Conservation (phyloP, 2,113 vertebrate species). For the Eublepharis macularius region DNA sequence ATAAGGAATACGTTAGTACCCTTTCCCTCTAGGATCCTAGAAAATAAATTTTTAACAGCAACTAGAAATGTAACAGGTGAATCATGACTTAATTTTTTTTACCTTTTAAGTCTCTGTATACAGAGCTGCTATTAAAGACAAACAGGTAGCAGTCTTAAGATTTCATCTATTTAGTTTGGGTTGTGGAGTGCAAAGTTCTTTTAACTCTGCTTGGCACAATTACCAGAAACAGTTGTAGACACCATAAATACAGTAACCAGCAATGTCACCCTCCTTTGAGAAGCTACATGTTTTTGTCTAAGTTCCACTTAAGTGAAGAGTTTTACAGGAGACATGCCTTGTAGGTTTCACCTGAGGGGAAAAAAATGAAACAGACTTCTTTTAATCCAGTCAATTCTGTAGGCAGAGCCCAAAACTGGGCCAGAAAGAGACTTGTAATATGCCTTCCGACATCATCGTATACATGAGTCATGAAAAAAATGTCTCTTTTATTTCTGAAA, state of each 20-base stretch:
- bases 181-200: background rate
- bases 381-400: background rate
- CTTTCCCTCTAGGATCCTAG: too few relatives aligned
- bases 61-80: background rate
- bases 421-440: background rate
- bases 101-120: background rate
- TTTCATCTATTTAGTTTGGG: accelerated
- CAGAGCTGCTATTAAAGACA: background rate
- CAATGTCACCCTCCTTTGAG: background rate
- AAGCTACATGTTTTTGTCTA: background rate
- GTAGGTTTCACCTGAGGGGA: background rate
- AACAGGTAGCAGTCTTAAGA: accelerated
- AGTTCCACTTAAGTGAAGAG: background rate
- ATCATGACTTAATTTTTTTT: background rate
- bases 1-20: background rate
- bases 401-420: background rate
- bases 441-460: background rate
- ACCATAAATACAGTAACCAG: too few relatives aligned
- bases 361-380: accelerated
- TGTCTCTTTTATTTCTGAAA: too few relatives aligned
- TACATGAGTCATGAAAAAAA: too few relatives aligned
- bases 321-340: background rate
- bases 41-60: too few relatives aligned
- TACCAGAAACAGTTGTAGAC: too few relatives aligned
- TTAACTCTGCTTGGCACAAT: background rate